Percentiles rank a stretch among this genome's conserved stretches.
Conservation (phyloP, 2,888 invertebrate genomes). For the Gymnocheta viridis region DNA sequence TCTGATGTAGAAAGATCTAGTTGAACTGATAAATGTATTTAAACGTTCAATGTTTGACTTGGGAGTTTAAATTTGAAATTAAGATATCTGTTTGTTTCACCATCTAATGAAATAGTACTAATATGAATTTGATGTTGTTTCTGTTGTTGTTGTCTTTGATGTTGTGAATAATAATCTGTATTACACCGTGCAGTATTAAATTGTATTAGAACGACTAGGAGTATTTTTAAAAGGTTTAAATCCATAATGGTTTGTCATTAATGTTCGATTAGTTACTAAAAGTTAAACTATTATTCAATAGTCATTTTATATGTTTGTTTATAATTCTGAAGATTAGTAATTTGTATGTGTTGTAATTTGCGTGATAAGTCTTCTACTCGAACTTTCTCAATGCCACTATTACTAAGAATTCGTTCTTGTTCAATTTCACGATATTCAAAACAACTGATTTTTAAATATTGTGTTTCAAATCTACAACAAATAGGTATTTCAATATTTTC, state of each 20-base stretch:
- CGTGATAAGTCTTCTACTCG: neutral
- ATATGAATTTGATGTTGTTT: neutral
- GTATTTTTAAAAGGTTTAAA: no score
- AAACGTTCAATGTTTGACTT: neutral
- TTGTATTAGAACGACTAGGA: no score
- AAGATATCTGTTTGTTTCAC: neutral
- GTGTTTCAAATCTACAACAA: neutral
- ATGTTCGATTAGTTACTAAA: no score
- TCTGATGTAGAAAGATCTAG: neutral
- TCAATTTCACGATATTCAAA: conserved; percentile 10
- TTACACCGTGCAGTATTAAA: neutral
- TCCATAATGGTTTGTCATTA: no score
- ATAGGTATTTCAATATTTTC: no score
- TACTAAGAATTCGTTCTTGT: conserved; percentile 13
- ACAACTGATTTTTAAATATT: neutral
- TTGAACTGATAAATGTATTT: conserved; percentile 3
- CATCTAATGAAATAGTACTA: neutral
- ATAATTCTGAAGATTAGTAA: no score
- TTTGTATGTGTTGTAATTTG: neutral
- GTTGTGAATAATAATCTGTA: neutral
- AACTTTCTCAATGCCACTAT: conserved; percentile 36
- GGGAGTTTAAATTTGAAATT: neutral
- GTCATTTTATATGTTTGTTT: no score
- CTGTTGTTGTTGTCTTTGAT: neutral
- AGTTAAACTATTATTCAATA: no score